Evolutionary conservation across 2,113 vertebrate species (phyloP), one percentile per base, ranked within the genome.

Genomic region (Petrocephalus microphthalmus): DNA sequence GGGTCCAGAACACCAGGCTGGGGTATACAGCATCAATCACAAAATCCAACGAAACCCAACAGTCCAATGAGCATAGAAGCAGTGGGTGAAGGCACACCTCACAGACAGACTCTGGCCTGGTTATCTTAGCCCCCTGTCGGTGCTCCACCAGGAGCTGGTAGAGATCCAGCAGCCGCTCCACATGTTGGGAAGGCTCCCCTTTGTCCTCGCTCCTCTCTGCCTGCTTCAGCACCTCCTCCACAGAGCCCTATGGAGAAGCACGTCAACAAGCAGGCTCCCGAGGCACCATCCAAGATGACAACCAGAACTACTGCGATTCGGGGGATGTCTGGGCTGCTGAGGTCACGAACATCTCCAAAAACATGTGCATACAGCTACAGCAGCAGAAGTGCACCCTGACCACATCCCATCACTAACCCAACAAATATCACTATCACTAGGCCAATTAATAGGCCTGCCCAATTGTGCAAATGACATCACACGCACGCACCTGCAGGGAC

Each of bases 51-150:
- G 42, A 42, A 78, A 2, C 29, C 15, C 5, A 78, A 4, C 20
- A 82, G 78, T 22, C 42, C 67, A 74, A 37, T 17, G 2, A 47
- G n/a, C 33, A 64, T 17, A 42, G 17, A 37, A 49, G 47, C 33
- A 49, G 5, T 0, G 20, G 15, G 78, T 49, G 17, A 53, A 4
- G 19, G 89, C 93, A 78, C 92, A 99, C 98, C 96, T 94, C 94
- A 93, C 96, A 98, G 47, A 98, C 92, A 0, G 91, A 91, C 89
- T 96, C 93, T 0, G 98, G 96, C 22, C 94, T 87, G 20, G 96
- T 94, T 91, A 99, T 89, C 93, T 97, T 99, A 5, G 95, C 96
- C 64, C 98, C 98, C 7, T 94, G 93, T 81, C 91, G 94, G 90
- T 97, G 93, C 74, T 95, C 94, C 88, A 95, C 93, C 67, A 99